Conservation (phyloP, 2,888 invertebrate species). For the Cephus pygmeus region DNA sequence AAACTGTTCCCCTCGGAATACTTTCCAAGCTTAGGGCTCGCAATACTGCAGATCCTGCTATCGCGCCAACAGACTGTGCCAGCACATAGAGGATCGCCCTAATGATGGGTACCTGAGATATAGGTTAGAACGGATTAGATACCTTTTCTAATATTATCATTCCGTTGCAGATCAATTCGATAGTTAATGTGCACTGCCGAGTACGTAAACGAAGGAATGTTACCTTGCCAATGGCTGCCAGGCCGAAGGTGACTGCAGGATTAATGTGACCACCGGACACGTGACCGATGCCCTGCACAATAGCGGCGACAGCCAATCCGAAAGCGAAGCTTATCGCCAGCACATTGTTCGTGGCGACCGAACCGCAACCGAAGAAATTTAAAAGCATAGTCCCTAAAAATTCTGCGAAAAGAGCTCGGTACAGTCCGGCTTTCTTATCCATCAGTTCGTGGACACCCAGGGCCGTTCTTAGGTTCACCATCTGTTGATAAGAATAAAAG, state of each 20-base stretch:
- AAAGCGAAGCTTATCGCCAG: slow-evolving; percentile 86
- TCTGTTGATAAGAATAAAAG: slow-evolving; percentile 44
- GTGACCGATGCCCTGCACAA: slow-evolving; percentile 87
- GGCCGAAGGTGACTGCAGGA: slow-evolving; percentile 88
- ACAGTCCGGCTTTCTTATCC: slow-evolving; percentile 76
- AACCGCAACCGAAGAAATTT: slow-evolving; percentile 91
- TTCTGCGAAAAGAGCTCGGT: slow-evolving; percentile 87
- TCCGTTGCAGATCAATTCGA: background rate
- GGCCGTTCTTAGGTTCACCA: slow-evolving; percentile 74
- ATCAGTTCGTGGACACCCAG: slow-evolving; percentile 80
- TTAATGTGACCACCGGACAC: slow-evolving; percentile 93
- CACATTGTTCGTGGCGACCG: slow-evolving; percentile 70
- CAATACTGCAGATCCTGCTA: slow-evolving; percentile 81
- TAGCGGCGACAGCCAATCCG: slow-evolving; percentile 85
- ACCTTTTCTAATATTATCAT: background rate
- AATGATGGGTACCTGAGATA: slow-evolving; percentile 71
- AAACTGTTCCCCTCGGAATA: slow-evolving; percentile 77
- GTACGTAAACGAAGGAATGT: background rate
- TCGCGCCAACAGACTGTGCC: slow-evolving; percentile 85
- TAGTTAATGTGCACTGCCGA: background rate
- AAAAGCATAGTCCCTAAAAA: slow-evolving; percentile 87
- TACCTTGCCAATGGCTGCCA: slow-evolving; percentile 81
- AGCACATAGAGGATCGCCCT: slow-evolving; percentile 83
- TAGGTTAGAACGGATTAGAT: background rate
- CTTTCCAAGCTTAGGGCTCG: slow-evolving; percentile 78